Evolutionary conservation across 2,797 vertebrate genomes (phyloP).

Genomic region (Erithacus rubecula): DNA sequence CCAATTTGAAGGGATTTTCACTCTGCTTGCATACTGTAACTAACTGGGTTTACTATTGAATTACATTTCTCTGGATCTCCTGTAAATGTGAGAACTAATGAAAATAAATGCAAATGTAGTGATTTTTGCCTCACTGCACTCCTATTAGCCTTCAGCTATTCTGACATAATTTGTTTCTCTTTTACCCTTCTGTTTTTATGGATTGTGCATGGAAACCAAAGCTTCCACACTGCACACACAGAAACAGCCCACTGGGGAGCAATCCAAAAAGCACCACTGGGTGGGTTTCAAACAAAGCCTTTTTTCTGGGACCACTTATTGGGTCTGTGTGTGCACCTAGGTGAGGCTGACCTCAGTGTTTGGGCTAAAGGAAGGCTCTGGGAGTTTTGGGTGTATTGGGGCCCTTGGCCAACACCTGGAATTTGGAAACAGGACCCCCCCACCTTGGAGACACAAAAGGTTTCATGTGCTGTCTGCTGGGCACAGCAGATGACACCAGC

Average conservation of each 20-base stretch:
- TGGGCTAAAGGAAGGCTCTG: neutral
- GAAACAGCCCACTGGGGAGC: neutral
- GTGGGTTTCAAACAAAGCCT: neutral
- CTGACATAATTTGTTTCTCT: slow-evolving; percentile 29
- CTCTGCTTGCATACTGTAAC: slow-evolving; percentile 27
- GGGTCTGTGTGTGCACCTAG: accelerated
- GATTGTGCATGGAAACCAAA: neutral
- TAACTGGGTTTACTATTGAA: slow-evolving; percentile 15
- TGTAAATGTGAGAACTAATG: slow-evolving; percentile 24
- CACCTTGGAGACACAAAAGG: neutral
- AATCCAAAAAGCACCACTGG: accelerated
- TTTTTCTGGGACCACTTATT: neutral
- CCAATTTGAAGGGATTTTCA: slow-evolving; percentile 48
- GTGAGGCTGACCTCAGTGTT: neutral
- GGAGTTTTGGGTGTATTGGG: neutral
- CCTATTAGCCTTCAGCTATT: slow-evolving; percentile 20
- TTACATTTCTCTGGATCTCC: slow-evolving; percentile 12
- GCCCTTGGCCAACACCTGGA: neutral
- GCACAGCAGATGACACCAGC: accelerated
- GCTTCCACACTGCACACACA: neutral
- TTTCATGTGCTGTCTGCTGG: neutral
- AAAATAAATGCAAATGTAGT: slow-evolving; percentile 26
- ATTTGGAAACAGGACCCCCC: neutral
- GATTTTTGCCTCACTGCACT: neutral
- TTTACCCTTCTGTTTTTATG: neutral